phyloP scores from a whole-genome alignment of 2,113 vertebrate species.

The Calcarius ornatus region DNA sequence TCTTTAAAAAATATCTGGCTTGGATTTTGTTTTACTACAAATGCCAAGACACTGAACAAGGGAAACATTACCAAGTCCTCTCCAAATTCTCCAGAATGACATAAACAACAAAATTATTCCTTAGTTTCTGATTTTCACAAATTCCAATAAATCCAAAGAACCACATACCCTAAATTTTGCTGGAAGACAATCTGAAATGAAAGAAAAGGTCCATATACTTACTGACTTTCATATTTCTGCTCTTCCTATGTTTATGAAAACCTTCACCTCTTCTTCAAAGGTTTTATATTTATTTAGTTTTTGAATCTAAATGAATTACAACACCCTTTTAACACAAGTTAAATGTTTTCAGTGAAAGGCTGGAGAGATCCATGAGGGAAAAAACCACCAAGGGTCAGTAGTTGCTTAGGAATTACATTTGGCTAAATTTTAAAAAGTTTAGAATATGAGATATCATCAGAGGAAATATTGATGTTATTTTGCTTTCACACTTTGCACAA shows the following conservation, averaged over 20 bases:
- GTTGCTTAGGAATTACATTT: neutral
- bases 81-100: neutral
- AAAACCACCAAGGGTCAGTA: neutral
- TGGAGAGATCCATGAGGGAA: neutral
- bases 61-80: neutral
- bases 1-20: neutral
- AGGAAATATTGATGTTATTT: neutral
- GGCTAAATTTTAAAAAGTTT: neutral
- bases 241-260: neutral
- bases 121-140: neutral
- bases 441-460: neutral
- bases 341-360: neutral
- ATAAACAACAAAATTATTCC: neutral
- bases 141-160: neutral
- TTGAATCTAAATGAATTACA: neutral
- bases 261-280: neutral
- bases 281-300: neutral
- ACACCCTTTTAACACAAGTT: neutral
- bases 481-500: neutral
- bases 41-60: neutral
- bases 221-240: neutral
- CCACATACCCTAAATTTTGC: neutral
- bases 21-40: neutral
- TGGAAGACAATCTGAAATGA: neutral
- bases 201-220: neutral